Conservation (phyloP, 1,140 invertebrate genomes). For the Drosophila tsacasi region DNA sequence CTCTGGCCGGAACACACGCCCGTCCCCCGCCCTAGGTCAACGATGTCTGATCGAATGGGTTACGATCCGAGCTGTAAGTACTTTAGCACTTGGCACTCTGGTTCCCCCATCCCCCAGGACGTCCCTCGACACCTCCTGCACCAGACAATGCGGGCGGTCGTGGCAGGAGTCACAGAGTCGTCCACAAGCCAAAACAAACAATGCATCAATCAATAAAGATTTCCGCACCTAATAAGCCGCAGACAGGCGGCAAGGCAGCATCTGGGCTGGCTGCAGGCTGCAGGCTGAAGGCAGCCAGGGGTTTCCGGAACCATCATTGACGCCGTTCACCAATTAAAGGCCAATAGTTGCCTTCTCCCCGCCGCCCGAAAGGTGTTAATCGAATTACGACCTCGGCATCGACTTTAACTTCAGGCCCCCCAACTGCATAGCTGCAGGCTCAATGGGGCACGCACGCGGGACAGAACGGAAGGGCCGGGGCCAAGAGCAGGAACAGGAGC, state of each 20-base stretch:
- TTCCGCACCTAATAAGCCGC: conserved; percentile 82
- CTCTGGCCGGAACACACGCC: neutral
- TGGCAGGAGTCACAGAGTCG: conserved; percentile 35
- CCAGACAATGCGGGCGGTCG: conserved; percentile 64
- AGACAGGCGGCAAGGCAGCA: conserved; percentile 35
- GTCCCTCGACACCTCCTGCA: conserved; percentile 5
- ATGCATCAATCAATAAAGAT: conserved; percentile 83
- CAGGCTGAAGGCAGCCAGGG: neutral
- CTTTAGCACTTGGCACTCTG: conserved; percentile 42
- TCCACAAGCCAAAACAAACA: conserved; percentile 75
- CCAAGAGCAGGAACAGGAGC: neutral
- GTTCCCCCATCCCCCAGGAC: neutral
- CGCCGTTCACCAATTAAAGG: conserved; percentile 75
- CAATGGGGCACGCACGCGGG: conserved; percentile 31
- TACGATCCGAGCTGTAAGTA: conserved; percentile 58
- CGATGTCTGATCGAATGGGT: conserved; percentile 66
- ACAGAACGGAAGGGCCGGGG: neutral
- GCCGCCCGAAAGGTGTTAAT: conserved; percentile 71
- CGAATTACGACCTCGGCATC: conserved; percentile 67
- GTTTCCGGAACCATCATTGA: conserved; percentile 57
- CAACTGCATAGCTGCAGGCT: conserved; percentile 34
- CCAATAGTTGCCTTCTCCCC: conserved; percentile 59
- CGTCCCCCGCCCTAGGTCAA: conserved; percentile 3
- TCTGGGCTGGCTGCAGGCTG: conserved; percentile 1
- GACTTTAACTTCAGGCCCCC: conserved; percentile 20